Evolutionary conservation across 2,797 vertebrate genomes (phyloP).

Genomic region (Sarcoramphus papa): DNA sequence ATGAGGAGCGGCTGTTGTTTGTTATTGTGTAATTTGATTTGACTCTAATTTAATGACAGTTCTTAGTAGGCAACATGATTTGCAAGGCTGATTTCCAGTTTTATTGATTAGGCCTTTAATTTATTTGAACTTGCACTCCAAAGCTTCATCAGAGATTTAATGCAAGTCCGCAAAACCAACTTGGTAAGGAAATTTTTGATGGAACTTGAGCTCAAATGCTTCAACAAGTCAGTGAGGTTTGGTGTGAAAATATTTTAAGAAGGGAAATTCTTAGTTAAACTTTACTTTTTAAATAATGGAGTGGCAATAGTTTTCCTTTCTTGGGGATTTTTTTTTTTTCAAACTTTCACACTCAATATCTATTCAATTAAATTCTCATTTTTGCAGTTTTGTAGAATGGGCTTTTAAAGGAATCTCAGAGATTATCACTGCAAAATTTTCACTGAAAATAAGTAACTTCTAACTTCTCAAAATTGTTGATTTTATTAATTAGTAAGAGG

Average conservation of each 20-base stretch:
- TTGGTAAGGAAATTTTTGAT: constrained; percentile 2
- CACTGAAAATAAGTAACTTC: neutral
- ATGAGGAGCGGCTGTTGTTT: neutral
- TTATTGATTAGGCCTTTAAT: constrained; percentile 20
- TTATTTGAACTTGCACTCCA: neutral
- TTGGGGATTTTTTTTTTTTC: neutral
- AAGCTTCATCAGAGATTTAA: neutral
- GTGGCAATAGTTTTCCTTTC: neutral
- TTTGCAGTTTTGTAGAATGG: neutral
- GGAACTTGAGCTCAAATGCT: neutral
- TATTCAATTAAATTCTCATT: neutral
- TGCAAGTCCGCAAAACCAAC: neutral
- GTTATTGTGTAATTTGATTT: neutral
- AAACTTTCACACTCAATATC: neutral
- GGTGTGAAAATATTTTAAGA: neutral
- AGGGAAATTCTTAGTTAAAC: neutral
- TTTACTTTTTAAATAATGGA: neutral
- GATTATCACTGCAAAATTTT: neutral
- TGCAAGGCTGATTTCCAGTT: constrained; percentile 23
- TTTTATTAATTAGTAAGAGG: neutral
- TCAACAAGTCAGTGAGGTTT: neutral
- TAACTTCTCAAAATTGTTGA: neutral
- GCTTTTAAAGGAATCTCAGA: neutral
- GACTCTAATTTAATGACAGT: neutral
- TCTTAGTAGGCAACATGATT: neutral